Base-by-base conservation (phyloP, 37 sponge, comb jelly and placozoan species). In the Aplysina aerophoba region DNA sequence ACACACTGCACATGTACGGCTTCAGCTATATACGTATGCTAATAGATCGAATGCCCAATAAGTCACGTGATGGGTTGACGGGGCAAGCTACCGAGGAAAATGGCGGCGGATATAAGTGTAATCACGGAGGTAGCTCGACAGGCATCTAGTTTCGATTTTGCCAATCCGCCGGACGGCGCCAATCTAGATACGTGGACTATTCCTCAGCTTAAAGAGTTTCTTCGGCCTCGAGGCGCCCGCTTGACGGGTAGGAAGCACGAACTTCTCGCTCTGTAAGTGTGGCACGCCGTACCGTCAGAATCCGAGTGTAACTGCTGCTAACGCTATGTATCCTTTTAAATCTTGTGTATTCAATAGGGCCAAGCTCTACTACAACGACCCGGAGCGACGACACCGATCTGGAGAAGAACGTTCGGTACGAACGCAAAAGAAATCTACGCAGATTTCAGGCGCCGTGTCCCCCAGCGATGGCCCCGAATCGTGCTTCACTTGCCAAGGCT, bases 11-110 rank as follows among this genome's bases (percentile, higher is more conserved):
- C n/a, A n/a, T n/a, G n/a, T n/a, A n/a, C n/a, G n/a, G n/a, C n/a
- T n/a, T n/a, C n/a, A n/a, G n/a, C n/a, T n/a, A n/a, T n/a, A n/a
- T n/a, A n/a, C n/a, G n/a, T n/a, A n/a, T n/a, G n/a, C n/a, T n/a
- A n/a, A n/a, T n/a, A n/a, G n/a, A n/a, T n/a, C 59, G 59, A 31
- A 34, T 34, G 36, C 33, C 73, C 73, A 71, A 71, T 71, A 71
- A 71, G 73, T 27, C 36, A 71, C 73, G 36, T 27, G 36, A 31
- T 71, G n/a, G 20, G 16, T 71, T 31, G 33, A 71, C 73, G 20
- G 33, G 73, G 59, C 59, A 58, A 58, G 59, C 59, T 19, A 58
- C 59, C 19, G 15, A 20, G 59, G 59, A 15, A 58, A 58, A 58
- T 58, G 59, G 59, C 59, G 19, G 59, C 59, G 59, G 59, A 58